phyloP scores from a whole-genome alignment of 2,888 invertebrate genomes.

The Pinctada fucata region DNA sequence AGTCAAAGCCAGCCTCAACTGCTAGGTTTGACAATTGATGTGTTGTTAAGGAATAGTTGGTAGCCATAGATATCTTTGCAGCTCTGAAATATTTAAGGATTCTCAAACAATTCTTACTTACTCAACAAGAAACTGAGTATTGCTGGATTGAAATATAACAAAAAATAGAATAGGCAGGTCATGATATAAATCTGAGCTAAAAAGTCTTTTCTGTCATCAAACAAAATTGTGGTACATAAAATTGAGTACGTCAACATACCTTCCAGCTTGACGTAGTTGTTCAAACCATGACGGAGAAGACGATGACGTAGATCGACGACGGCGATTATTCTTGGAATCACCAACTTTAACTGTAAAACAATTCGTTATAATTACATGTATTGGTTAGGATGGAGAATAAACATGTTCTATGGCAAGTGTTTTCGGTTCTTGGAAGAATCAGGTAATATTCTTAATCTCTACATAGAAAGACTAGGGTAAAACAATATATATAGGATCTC shows the following conservation, averaged over 20 bases:
- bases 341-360: background rate
- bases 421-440: too few species aligned
- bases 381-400: too few species aligned
- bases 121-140: too few species aligned
- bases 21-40: slow-evolving; percentile 39
- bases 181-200: too few species aligned
- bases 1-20: slow-evolving; percentile 53
- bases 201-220: too few species aligned
- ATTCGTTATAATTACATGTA: background rate
- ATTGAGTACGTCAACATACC: background rate
- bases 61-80: background rate
- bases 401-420: too few species aligned
- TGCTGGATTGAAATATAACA: too few species aligned
- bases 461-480: too few species aligned
- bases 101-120: background rate
- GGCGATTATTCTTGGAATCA: background rate
- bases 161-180: too few species aligned
- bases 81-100: slow-evolving; percentile 11
- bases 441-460: too few species aligned
- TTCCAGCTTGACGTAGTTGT: background rate
- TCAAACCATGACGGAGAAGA: background rate
- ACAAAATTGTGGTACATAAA: too few species aligned
- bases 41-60: slow-evolving; percentile 22
- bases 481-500: too few species aligned
- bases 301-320: background rate